Base-by-base conservation (phyloP, 1,140 invertebrate species). In the Hyphantria cunea region DNA sequence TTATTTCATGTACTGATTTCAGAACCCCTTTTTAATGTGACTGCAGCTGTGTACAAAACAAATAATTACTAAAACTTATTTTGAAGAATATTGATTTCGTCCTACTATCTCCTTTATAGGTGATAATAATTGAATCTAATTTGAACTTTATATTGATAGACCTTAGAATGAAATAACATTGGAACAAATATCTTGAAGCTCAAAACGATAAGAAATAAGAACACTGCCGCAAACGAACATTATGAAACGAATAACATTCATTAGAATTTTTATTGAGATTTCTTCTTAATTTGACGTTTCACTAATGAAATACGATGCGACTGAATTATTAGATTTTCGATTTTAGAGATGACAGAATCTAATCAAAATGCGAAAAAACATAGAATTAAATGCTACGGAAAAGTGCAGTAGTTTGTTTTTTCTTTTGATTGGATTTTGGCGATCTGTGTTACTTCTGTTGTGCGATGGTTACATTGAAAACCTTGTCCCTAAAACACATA, bases 321-420 rank as follows among this genome's bases (percentile, higher is more conserved):
- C 55, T 58, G 55, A 58, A 49, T 58, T 58, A 33, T 41, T 49
- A 39, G 48, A 48, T 47, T 58, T 58, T 58, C 17, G 17, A 25
- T 25, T 25, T 3, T 25, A 25, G 17, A 25, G 17, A 25, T 25
- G 17, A 25, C 17, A 25, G 17, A 25, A 25, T 25, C 17, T 25
- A 25, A 25, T 25, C 15, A 49, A 44, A 32, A 33, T 58, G 48
- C 48, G 33, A 39, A 39, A 37, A 56, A 49, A 48, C 48, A 10
- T 17, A 15, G 33, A 15, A 11, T 47, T 37, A 32, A 5, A 15
- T 56, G 12, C 32, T 33, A 32, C 17, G 17, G 17, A 25, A 25
- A 25, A 25, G 17, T 25, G 17, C 1, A 25, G 1, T 5, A 25
- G 1, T 25, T 25, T 25, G 1, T 25, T 25, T 5, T 25, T 25